Conservation (phyloP, 2,888 invertebrate genomes). For the Idaea dimidiata region DNA sequence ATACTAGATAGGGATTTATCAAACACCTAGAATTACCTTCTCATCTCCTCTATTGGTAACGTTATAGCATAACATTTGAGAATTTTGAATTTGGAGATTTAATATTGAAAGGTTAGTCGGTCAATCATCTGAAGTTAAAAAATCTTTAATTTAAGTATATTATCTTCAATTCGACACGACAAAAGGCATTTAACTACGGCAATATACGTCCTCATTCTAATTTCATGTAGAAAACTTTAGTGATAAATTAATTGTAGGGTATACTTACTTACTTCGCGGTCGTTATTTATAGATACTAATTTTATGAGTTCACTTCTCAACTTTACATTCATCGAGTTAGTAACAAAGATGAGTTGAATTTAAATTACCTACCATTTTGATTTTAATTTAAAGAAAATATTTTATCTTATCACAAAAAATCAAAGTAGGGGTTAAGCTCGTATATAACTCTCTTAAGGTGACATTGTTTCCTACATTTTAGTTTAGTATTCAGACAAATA, state of each 20-base stretch:
- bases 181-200: neutral
- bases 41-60: no score
- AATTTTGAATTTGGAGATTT: neutral
- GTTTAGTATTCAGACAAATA: no score
- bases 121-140: neutral
- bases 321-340: neutral
- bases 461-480: no score
- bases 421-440: no score
- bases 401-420: neutral
- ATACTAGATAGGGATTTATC: no score
- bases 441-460: no score
- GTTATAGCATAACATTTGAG: no score
- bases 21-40: no score
- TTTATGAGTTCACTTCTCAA: neutral
- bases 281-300: slow-evolving; percentile 1
- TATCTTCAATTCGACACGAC: neutral
- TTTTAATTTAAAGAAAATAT: neutral
- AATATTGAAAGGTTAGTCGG: neutral
- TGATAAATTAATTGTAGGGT: neutral
- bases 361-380: neutral
- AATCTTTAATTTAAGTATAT: neutral
- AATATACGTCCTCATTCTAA: neutral
- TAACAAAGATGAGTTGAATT: neutral
- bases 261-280: neutral
- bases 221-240: neutral